phyloP scores from a whole-genome alignment of 92 coral and sea anemone genomes.

The Zoanthus sociatus region DNA sequence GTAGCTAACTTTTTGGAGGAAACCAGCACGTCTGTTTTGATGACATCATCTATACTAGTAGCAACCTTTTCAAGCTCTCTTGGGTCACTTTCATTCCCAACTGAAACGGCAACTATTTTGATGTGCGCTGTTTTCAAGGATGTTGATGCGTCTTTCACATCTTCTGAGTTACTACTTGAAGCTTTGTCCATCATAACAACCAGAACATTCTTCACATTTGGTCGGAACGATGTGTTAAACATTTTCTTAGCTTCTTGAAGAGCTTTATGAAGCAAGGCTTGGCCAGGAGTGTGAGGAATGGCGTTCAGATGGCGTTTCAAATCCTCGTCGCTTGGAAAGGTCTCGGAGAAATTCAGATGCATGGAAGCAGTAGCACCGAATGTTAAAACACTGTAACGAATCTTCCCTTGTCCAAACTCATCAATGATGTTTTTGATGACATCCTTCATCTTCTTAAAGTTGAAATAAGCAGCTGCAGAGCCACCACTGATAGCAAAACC shows the following conservation, averaged over 20 bases:
- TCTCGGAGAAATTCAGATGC: constrained; percentile 64
- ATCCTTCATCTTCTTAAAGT: constrained; percentile 74
- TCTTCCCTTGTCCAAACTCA: constrained; percentile 73
- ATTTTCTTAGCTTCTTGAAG: constrained; percentile 76
- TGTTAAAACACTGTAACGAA: constrained; percentile 80
- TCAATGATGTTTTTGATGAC: constrained; percentile 69
- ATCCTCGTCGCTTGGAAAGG: constrained; percentile 54
- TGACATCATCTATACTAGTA: constrained; percentile 71
- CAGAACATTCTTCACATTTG: constrained; percentile 77
- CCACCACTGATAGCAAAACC: constrained; percentile 87
- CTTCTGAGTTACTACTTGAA: constrained; percentile 54
- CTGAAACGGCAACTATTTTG: constrained; percentile 13
- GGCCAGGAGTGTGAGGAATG: constrained; percentile 30
- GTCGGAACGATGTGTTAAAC: constrained; percentile 71
- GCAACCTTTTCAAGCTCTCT: constrained; percentile 58
- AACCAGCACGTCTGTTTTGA: constrained; percentile 58
- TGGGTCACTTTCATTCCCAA: constrained; percentile 50
- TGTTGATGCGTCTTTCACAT: constrained; percentile 51
- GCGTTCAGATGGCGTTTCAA: background rate
- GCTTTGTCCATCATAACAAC: constrained; percentile 81
- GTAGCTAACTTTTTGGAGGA: constrained; percentile 64
- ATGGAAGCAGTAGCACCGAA: constrained; percentile 81
- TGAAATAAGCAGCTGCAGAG: constrained; percentile 58
- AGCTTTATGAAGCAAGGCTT: constrained; percentile 75
- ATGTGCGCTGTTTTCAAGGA: constrained; percentile 39